Evolutionary conservation across 2,888 invertebrate genomes (phyloP), one percentile per base, ranked within the genome.

Genomic region (Notodonta ziczac): DNA sequence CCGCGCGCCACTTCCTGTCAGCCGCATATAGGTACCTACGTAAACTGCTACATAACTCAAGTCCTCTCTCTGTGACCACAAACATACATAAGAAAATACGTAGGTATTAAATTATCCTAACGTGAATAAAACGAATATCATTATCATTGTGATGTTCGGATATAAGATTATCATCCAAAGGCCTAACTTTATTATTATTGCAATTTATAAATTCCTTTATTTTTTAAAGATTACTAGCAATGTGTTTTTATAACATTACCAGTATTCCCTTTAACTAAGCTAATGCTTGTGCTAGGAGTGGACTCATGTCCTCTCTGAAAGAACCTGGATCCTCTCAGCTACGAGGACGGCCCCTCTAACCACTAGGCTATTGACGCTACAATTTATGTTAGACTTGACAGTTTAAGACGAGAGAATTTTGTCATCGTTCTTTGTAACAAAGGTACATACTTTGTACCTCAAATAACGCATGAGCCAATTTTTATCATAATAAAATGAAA

Each of bases 1-100:
- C 67, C 71, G 73, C 78, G 74, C 72, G 59, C 76, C 76, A 61
- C 74, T 76, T 77, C 76, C 83, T 80, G 80, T 80, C 84, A 78
- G 78, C 70, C 75, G 24, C 24, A 24, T 24, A 24, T 24, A 24
- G 24, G 67, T 67, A 63, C 24, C 24, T 61, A 74, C 79, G 69
- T 67, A 74, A 65, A 60, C 61, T 60, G 57, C 50, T 62, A 65
- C 59, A 65, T 67, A 69, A 68, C 74, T 76, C 61, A 46, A 48
- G 5, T 14, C 24, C 61, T 44, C 60, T 65, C 64, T 60, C 61
- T 16, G 24, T 40, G 2, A 35, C 5, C 40, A 40, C 55, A 55
- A 55, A 55, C 16, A 55, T 40, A 55, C 52, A 42, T 42, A 42
- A 42, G 12, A 9, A 10, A 10, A 48, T 48, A n/a, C n/a, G n/a